Percentiles rank a stretch among this genome's conserved stretches.
Conservation (phyloP, 2,888 invertebrate genomes). For the Apamea anceps region DNA sequence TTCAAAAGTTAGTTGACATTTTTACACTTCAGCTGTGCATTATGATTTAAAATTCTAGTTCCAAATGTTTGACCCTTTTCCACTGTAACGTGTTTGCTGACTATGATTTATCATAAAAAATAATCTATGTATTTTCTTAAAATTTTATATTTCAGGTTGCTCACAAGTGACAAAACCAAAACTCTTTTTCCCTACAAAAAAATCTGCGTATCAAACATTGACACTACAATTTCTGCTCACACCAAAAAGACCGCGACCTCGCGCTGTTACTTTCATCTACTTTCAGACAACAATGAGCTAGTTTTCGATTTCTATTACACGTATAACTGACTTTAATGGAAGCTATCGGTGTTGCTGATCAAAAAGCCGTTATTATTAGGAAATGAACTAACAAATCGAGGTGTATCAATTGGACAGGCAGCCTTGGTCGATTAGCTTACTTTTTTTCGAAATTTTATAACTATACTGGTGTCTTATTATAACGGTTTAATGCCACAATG, state of each 20-base stretch:
- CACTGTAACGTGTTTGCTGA: too few relatives aligned
- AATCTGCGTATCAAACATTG: not conserved
- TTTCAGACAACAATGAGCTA: conserved; percentile 41
- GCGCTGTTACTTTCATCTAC: conserved; percentile 33
- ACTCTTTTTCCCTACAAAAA: not conserved
- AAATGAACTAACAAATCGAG: conserved; percentile 11
- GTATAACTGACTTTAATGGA: conserved; percentile 30
- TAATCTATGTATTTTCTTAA: too few relatives aligned
- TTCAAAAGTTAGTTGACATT: too few relatives aligned
- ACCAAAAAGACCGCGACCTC: conserved; percentile 9
- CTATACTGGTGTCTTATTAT: not conserved
- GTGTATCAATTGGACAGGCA: not conserved
- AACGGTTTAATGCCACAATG: too few relatives aligned
- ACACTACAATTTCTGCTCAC: not conserved
- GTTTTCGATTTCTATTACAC: conserved; percentile 37
- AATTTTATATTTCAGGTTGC: too few relatives aligned
- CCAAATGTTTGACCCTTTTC: too few relatives aligned
- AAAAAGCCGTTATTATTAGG: conserved; percentile 19
- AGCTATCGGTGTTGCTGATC: conserved; percentile 12
- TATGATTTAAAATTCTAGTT: too few relatives aligned
- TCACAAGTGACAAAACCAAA: too few relatives aligned
- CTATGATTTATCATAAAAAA: too few relatives aligned
- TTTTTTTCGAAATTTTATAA: not conserved
- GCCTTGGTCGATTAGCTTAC: not conserved
- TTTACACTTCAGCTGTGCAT: too few relatives aligned